Evolutionary conservation across 2,797 vertebrate genomes (phyloP), one percentile per base, ranked within the genome.

Genomic region (Nannoperca obscura): DNA sequence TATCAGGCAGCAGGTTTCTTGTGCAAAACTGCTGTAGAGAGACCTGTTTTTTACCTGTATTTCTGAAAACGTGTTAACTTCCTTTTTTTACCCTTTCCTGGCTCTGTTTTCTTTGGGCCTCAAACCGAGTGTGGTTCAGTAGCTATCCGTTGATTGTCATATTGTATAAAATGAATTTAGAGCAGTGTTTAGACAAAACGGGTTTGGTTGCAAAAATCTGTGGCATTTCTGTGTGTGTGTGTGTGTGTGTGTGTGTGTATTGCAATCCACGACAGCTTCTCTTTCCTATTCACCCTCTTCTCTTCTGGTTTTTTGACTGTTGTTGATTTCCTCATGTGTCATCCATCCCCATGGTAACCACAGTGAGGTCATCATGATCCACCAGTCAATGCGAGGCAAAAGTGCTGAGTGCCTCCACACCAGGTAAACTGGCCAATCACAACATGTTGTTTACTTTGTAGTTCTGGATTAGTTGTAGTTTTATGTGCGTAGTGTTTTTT

Each of bases 311-410:
- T 91, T 91, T 88, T 85, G 69, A 84, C 87, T 87, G 91, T 94
- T 95, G 93, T 96, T 93, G 91, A 95, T 92, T 96, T 95, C 95
- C 93, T 95, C 95, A 96, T 96, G 76, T 95, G 91, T 95, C 96
- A 97, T 95, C 95, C 97, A 94, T 93, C 91, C 92, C 96, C 96
- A 97, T 96, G 97, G 96, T 96, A 96, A 97, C 96, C 88, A 95
- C 97, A 99, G 98, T 96, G 97, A 99, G 95, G 96, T 98, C 97
- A 97, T 99, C 96, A 97, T 96, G 97, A 96, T 98, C 96, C 97
- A 97, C 96, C 97, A 96, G 92, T 97, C 97, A 97, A 96, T 98
- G 95, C 96, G 97, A 94, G 98, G 97, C 97, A 96, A 97, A 96
- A 99, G 98, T 96, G 97, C 97, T 85, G 98, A 99, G 94, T 98